These are phyloP conservation scores for Hippolais icterina DNA, from an alignment of 2,113 vertebrate genomes.

Conservation along the genomic window DNA sequence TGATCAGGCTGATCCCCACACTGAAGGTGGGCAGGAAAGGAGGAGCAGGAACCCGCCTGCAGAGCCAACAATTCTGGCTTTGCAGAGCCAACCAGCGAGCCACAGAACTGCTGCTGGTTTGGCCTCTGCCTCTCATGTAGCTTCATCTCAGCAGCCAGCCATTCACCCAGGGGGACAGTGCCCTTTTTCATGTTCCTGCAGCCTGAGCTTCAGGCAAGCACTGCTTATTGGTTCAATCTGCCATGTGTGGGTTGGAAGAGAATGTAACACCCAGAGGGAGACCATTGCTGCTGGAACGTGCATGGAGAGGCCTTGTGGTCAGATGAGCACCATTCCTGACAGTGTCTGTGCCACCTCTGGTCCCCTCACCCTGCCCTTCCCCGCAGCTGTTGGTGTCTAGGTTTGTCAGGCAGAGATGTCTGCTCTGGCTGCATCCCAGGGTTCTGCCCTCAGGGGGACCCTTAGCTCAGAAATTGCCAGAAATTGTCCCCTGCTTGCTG, in stretches of 20 bases:
- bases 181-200: neutral
- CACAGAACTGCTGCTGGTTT: neutral
- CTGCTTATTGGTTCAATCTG: neutral
- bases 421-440: neutral
- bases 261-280: neutral
- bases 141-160: neutral
- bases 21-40: neutral
- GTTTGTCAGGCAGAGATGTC: neutral
- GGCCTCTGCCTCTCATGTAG: neutral
- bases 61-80: neutral
- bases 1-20: neutral
- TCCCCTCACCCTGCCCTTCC: neutral
- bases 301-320: neutral
- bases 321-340: accelerated
- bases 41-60: neutral
- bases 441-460: neutral
- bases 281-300: neutral
- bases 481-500: accelerated
- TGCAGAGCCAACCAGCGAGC: neutral
- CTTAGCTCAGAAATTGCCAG: neutral
- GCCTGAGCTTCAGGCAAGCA: neutral
- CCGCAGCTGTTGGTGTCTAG: accelerated
- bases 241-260: neutral
- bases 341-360: accelerated
- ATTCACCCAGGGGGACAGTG: accelerated